Base-by-base conservation (phyloP, 2,888 invertebrate genomes). In the Cantharis lateralis region DNA sequence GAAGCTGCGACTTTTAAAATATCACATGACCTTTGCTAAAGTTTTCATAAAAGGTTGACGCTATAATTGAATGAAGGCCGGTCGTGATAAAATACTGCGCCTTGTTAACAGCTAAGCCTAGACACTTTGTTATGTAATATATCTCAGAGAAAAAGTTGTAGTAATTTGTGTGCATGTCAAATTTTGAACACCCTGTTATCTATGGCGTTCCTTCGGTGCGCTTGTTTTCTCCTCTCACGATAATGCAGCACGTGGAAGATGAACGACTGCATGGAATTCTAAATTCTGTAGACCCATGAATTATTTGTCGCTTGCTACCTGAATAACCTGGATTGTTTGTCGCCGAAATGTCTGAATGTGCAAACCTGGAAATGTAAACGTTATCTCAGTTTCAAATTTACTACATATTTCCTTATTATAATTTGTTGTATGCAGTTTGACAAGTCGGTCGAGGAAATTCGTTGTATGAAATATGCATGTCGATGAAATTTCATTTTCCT, bases 1-100 rank as follows among this genome's bases (percentile, higher is more conserved):
- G 77, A 81, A 82, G 81, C 82, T 82, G 81, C 81, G 80, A 80
- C 81, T 78, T 76, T 79, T 82, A 78, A 81, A 81, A 81, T 81
- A 82, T 82, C 80, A 69, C 78, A 79, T 80, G 81, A 82, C 81
- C 82, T 82, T 79, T 81, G 77, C 80, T 71, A 73, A 73, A 72
- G 79, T 81, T 79, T 79, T 79, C 81, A 78, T 81, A 82, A 82
- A 81, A 81, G 78, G 76, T 77, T 75, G 79, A 72, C 78, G 77
- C 74, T 74, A 78, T 81, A 82, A 82, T 81, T 80, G 81, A 82
- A 82, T 82, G 79, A 80, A 80, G 77, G 76, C 71, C 76, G 74
- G 64, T 73, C 66, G 20, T 73, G 74, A 71, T 77, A 71, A 77
- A 77, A 77, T 74, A 71, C 64, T 18, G 78, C 72, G 63, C 32